Base-by-base conservation (phyloP, 2,888 invertebrate species). In the Leucania comma region DNA sequence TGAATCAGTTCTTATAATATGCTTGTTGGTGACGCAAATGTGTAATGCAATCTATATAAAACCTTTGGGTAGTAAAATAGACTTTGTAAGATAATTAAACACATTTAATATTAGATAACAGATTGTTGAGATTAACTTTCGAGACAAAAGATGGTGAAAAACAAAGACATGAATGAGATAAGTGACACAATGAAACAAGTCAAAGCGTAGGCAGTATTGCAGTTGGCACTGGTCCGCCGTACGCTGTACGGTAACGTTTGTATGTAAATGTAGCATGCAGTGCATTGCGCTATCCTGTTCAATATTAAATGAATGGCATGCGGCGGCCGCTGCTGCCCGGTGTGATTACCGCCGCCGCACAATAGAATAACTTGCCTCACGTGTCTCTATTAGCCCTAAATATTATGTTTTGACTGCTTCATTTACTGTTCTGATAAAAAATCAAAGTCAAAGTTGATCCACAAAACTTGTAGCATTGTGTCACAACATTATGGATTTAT, bases 251-350 rank as follows among this genome's bases (percentile, higher is more conserved):
- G 74, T 77, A 76, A 62, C 26, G 74, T 80, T 69, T 62, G 58
- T 77, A 82, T 79, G 82, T 82, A 82, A 83, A 84, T 82, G 82
- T 74, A 81, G 81, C 80, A 83, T 84, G 85, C 83, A 86, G 81
- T 86, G 87, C 87, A 86, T 84, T 89, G 89, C 90, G 88, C 89
- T 87, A 86, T 87, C 77, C 87, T 88, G 90, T 90, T 92, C 90
- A 93, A 93, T 93, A 93, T 90, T 93, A 91, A 91, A 93, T 89
- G 89, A 90, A 90, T 87, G 88, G 87, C 88, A 88, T 87, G 87
- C 89, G 86, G 86, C 84, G 81, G 85, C 75, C 82, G 76, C 78
- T 81, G 80, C 86, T 89, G 88, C 85, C 90, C 89, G 85, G 87
- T 85, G 83, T 90, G 90, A 91, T 91, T 91, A 89, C 90, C 81